Percentiles rank a stretch among this genome's conserved stretches.
These are phyloP conservation scores for Coturnix japonica DNA, from an alignment of 2,113 vertebrate species.

Conservation along the genomic window DNA sequence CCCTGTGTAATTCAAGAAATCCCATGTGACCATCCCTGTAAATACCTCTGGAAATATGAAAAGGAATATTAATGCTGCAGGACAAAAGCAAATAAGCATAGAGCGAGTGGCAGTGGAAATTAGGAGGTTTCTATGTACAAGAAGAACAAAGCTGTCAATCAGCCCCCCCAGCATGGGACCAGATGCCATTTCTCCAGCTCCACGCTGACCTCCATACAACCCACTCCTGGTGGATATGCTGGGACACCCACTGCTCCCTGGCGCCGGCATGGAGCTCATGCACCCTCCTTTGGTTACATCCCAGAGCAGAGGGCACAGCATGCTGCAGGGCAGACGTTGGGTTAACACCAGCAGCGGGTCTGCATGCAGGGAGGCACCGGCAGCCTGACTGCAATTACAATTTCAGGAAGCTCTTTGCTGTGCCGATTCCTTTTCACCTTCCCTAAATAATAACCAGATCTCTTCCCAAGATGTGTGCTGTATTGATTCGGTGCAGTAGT, in stretches of 20 bases:
- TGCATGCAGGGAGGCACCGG: background rate
- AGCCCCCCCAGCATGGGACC: background rate
- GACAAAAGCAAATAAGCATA: background rate
- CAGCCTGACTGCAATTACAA: background rate
- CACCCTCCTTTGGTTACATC: background rate
- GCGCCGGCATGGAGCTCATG: background rate
- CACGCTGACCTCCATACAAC: background rate
- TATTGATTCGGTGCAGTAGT: background rate
- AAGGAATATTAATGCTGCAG: background rate
- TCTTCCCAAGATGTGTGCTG: background rate
- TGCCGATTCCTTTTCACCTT: background rate
- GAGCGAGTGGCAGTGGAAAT: background rate
- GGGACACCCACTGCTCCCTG: background rate
- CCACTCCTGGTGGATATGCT: background rate
- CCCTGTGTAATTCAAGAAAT: background rate
- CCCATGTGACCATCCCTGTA: background rate
- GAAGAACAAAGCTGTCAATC: background rate
- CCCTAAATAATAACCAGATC: background rate
- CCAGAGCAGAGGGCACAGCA: background rate
- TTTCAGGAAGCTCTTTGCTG: background rate
- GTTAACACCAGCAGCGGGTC: background rate
- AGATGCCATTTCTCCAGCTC: background rate
- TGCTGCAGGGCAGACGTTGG: background rate
- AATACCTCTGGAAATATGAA: conserved; percentile 18
- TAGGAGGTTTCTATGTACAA: background rate